Evolutionary conservation across 2,113 vertebrate species (phyloP), one percentile per base, ranked within the genome.

Genomic region (Lucifuga dentata): DNA sequence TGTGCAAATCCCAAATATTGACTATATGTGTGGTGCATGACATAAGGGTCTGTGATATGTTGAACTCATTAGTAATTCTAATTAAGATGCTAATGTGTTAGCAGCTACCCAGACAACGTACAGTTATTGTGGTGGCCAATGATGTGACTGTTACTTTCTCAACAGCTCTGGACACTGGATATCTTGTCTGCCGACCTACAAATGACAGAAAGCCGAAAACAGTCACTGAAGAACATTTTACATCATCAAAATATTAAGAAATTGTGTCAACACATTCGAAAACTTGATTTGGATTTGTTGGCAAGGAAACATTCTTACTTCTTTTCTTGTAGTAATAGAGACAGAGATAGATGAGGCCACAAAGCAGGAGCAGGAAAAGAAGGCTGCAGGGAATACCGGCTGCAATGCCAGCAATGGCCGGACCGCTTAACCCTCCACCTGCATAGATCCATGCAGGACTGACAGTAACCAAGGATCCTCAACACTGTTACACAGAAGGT

Each of bases 301-400:
- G 3, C 13, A 2, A 21, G 11, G 20, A 26, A 21, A 21, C 11
- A 5, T 23, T 46, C 6, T 45, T 65, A 91, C 91, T 76, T 74
- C 40, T 89, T 13, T 76, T 89, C 29, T 41, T 88, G 46, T 51
- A 44, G 23, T 17, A 83, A 71, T 43, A 41, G 63, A 88, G 1
- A n/a, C 72, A 63, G 26, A 85, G 45, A 57, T 56, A 73, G 67
- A 91, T 44, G 50, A 87, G 36, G 52, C 57, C 53, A 0, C 67
- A 4, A 29, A 90, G 15, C 48, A 92, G 50, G 10, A 88, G 1
- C 13, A 93, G 64, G 45, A 89, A 24, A n/a, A 93, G 36, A 11
- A 93, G 8, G 15, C 76, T 61, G 19, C 86, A 91, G 3, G 93
- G 92, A 73, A 92, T 86, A 38, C 91, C 93, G 11, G 91, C 90